Evolutionary conservation across 2,888 invertebrate genomes (phyloP), one percentile per base, ranked within the genome.

Genomic region (Lithosia quadra): DNA sequence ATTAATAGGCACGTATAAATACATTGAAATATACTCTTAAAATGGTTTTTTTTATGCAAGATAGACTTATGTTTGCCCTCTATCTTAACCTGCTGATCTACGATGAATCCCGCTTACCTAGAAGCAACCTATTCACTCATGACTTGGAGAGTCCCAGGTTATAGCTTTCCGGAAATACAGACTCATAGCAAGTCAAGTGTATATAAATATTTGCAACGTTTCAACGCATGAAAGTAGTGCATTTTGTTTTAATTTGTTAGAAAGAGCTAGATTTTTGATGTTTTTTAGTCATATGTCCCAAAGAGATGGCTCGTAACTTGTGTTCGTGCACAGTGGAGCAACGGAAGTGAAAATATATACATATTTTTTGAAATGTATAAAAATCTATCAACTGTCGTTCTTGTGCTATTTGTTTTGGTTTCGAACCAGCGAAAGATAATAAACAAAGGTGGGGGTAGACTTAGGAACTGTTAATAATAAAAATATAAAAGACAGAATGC

Each of bases 331-430:
- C 91, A 86, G 89, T 64, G 87, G 88, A 74, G 78, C 80, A 80
- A 68, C 67, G 73, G 64, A 75, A 55, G 72, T 65, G 74, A 73
- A 76, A 72, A 83, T 79, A 81, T 85, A 85, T 84, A 81, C 82
- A 91, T 93, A 93, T 93, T 93, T 92, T 93, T 93, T 91, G 93
- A 93, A 88, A 90, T 87, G 83, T 93, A 90, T 93, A 93, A 92
- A 82, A 77, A 78, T 88, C 90, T 88, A 87, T 87, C 81, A 86
- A 80, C 84, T 84, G 83, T 82, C 86, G 78, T 82, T 78, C 85
- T 80, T 34, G 33, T 58, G 58, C n/a, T n/a, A 77, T 83, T 85
- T 82, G 78, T 83, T 83, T 83, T 77, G 65, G 68, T 74, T 83
- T 79, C 75, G 75, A 63, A 76, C 75, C 75, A 80, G 76, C 77